Percentiles rank a stretch among this genome's conserved stretches.
Evolutionary conservation across 2,888 invertebrate species (phyloP).

Genomic region (Plutella xylostella): DNA sequence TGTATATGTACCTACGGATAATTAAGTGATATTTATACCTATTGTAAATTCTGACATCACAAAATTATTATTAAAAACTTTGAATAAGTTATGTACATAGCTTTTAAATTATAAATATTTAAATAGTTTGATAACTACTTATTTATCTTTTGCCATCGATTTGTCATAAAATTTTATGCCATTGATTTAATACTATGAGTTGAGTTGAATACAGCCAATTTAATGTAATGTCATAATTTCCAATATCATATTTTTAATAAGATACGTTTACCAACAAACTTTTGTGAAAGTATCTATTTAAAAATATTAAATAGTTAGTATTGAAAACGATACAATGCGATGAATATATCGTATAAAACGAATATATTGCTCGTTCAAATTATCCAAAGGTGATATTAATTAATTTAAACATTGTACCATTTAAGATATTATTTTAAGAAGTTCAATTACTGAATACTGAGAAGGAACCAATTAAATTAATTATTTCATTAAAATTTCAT

Average conservation of each 20-base stretch:
- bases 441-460: conserved; percentile 32
- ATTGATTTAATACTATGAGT: no score
- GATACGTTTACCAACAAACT: neutral
- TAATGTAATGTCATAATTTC: no score
- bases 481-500: conserved; percentile 17
- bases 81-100: neutral
- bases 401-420: conserved; percentile 25
- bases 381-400: conserved; percentile 48
- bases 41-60: neutral
- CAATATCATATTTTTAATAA: neutral
- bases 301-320: neutral
- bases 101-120: neutral
- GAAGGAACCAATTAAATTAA: conserved; percentile 37
- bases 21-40: neutral
- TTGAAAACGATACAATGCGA: neutral
- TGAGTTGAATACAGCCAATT: no score
- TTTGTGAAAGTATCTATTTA: neutral
- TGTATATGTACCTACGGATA: no score
- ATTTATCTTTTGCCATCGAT: no score
- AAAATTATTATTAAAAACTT: neutral
- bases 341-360: neutral
- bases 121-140: neutral
- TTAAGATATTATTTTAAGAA: conserved; percentile 25
- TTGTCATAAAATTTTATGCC: no score
- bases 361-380: neutral